A percentile compares a stretch with the other conserved stretches of the same genome.
phyloP scores from a whole-genome alignment of 2,113 vertebrate genomes.

The Scophthalmus maximus region DNA sequence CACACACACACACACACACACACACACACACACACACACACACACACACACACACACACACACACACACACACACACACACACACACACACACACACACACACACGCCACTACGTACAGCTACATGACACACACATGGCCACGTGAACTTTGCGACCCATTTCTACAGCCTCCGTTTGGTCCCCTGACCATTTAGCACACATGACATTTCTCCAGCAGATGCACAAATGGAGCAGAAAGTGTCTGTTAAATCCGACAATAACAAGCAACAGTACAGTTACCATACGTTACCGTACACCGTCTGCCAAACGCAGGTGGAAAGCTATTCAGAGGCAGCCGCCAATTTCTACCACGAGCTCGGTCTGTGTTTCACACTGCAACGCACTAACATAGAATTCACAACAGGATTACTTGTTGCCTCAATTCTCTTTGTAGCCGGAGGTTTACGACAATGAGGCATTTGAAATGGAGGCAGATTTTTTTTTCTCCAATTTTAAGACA shows the following conservation, averaged over 20 bases:
- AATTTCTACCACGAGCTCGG: slow-evolving; percentile 15
- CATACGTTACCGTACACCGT: slow-evolving; percentile 46
- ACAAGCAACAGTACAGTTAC: slow-evolving; percentile 17
- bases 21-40: slow-evolving; percentile 18
- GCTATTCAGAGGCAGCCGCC: slow-evolving; percentile 26
- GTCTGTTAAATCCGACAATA: slow-evolving; percentile 54
- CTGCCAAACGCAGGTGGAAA: slow-evolving; percentile 16
- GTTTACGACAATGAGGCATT: neutral
- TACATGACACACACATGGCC: slow-evolving; percentile 41
- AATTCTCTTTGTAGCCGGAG: neutral
- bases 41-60: slow-evolving; percentile 27
- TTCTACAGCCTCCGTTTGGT: slow-evolving; percentile 54
- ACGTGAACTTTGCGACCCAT: slow-evolving; percentile 72
- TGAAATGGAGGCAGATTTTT: slow-evolving; percentile 8
- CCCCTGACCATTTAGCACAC: slow-evolving; percentile 48
- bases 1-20: slow-evolving; percentile 39
- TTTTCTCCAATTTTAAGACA: too few species aligned
- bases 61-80: slow-evolving; percentile 10
- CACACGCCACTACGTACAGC: slow-evolving; percentile 1
- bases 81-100: slow-evolving; percentile 23
- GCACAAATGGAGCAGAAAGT: slow-evolving; percentile 57
- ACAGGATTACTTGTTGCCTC: neutral
- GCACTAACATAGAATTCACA: slow-evolving; percentile 21
- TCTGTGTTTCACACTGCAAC: slow-evolving; percentile 29
- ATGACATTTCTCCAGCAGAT: slow-evolving; percentile 61